Evolutionary conservation across 2,797 vertebrate species (phyloP), one percentile per base, ranked within the genome.

Genomic region (Thaleichthys pacificus): DNA sequence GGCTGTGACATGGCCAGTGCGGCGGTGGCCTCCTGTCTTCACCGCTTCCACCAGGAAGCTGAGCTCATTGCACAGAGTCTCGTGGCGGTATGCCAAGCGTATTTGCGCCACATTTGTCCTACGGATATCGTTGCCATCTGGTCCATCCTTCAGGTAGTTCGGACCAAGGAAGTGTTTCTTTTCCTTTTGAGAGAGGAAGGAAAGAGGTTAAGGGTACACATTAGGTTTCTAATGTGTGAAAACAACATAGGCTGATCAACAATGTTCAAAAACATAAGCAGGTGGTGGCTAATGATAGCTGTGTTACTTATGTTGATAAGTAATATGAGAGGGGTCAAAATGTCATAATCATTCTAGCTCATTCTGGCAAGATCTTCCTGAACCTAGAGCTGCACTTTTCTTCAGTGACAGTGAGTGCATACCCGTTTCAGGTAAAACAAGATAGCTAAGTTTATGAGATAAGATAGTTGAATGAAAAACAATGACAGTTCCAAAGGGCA

Each of bases 61-160:
- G 72, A 99, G 95, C 88, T 99, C 97, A 2, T 98, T 97, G 86
- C 96, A 95, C 76, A 98, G 84, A 0, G 95, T 98, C 91, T 99
- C 97, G 0, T 97, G 88, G 67, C 97, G 94, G 91, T 94, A 99
- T 42, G 97, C 93, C 95, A 98, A 93, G 66, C 97, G 96, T 89
- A 99, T 99, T 82, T 99, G 97, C 1, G 97, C 96, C 65, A 99
- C 97, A 1, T 99, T 99, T 63, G 97, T 97, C 86, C 94, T 93
- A 49, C 91, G 93, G 77, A 99, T 99, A 77, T 98, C 95, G 3
- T 99, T 99, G 61, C 97, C 97, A 19, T 93, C 93, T 0, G 97
- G 97, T 69, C 97, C 97, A 26, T 96, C 96, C 82, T 96, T 92
- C 30, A 94, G 93, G 84, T 98, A 99, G 89, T 96, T 95, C 69